These are phyloP conservation scores for Hycleus phaleratus DNA, from an alignment of 1,140 invertebrate genomes.

Conservation along the genomic window DNA sequence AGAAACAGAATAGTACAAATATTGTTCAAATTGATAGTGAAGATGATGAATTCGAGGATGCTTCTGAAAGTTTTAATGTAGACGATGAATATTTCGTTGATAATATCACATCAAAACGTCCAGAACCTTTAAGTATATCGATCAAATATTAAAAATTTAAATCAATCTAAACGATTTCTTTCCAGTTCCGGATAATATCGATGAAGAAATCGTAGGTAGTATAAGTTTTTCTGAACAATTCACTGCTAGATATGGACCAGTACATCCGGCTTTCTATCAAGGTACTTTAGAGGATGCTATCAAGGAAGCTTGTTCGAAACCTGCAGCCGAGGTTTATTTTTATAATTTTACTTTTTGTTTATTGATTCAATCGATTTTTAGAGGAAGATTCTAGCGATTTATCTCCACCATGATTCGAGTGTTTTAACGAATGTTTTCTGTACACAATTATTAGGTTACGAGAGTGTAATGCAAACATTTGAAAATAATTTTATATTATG, in stretches of 20 bases:
- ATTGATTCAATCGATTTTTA: conserved; percentile 44
- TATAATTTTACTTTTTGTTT: background rate
- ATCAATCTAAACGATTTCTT: conserved; percentile 7
- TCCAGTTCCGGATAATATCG: conserved; percentile 76
- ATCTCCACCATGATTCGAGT: conserved; percentile 90
- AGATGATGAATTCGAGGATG: conserved; percentile 78
- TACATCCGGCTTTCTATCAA: conserved; percentile 82
- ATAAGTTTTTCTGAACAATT: conserved; percentile 83
- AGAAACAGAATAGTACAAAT: conserved; percentile 19
- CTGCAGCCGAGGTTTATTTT: conserved; percentile 72
- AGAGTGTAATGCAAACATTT: conserved; percentile 79
- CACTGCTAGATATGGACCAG: conserved; percentile 68
- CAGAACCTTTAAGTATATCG: conserved; percentile 72
- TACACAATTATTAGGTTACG: conserved; percentile 83
- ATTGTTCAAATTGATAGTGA: conserved; percentile 49
- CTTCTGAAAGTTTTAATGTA: conserved; percentile 65
- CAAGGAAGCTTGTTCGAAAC: conserved; percentile 75
- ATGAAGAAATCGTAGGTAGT: conserved; percentile 78
- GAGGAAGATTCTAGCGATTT: conserved; percentile 85
- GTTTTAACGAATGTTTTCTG: conserved; percentile 94
- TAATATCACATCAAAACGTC: conserved; percentile 52
- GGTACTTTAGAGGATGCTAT: conserved; percentile 84
- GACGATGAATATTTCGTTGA: conserved; percentile 85
- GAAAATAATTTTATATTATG: conserved; percentile 84
- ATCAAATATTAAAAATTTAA: background rate